Conservation (phyloP, 2,888 invertebrate genomes). For the Elysia crispata region DNA sequence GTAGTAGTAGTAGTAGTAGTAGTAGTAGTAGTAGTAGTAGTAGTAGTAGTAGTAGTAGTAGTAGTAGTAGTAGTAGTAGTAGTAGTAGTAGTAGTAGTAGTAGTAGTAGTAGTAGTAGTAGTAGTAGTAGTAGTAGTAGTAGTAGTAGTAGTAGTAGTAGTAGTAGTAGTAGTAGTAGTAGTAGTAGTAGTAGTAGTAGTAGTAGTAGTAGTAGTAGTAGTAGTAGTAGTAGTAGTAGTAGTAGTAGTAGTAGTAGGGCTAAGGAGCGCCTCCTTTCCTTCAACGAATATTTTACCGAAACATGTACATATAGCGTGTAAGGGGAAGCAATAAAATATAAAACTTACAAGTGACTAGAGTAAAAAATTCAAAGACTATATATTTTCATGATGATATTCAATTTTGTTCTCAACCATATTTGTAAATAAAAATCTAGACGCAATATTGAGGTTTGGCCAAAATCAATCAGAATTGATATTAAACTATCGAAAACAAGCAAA, state of each 20-base stretch:
- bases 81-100: constrained; percentile 37
- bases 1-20: background rate
- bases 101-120: constrained; percentile 38
- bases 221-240: constrained; percentile 18
- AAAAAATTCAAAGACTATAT: no score
- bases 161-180: constrained; percentile 38
- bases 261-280: no score
- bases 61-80: constrained; percentile 35
- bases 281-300: no score
- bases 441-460: no score
- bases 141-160: constrained; percentile 39
- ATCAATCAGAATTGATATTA: no score
- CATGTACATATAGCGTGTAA: no score
- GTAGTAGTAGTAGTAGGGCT: constrained; percentile 20
- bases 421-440: no score
- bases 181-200: constrained; percentile 21
- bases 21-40: constrained; percentile 17
- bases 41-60: constrained; percentile 38
- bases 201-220: constrained; percentile 38
- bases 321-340: no score
- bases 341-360: no score
- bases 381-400: no score
- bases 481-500: no score
- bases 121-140: constrained; percentile 36
- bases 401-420: no score